These are phyloP conservation scores for Acridotheres tristis DNA, from an alignment of 2,797 vertebrate genomes.

Conservation along the genomic window DNA sequence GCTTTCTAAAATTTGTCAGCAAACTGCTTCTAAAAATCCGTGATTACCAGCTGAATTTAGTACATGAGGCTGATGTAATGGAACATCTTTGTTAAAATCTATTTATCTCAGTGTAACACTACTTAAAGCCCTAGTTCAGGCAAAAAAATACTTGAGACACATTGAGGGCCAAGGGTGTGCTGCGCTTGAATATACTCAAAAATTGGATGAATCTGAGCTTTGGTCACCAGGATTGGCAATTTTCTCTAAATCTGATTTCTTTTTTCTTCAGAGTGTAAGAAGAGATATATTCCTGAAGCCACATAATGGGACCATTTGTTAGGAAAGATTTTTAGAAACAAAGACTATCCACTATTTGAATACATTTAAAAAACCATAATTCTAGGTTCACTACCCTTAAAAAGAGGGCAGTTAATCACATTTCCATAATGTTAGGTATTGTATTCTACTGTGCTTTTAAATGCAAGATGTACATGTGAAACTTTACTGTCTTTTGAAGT, in stretches of 20 bases:
- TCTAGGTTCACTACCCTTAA: background rate
- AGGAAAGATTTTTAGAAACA: background rate
- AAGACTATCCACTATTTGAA: background rate
- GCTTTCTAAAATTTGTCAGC: background rate
- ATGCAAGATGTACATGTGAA: conserved; percentile 6
- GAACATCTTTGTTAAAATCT: background rate
- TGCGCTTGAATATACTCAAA: background rate
- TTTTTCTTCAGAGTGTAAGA: background rate
- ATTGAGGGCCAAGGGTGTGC: background rate
- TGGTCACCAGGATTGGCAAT: background rate
- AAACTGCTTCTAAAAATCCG: background rate
- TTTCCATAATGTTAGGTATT: background rate
- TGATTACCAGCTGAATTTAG: background rate
- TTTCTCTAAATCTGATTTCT: background rate
- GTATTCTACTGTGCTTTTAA: background rate
- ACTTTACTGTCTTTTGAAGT: conserved; percentile 11
- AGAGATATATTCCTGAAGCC: background rate
- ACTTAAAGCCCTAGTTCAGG: background rate
- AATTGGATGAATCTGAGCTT: background rate
- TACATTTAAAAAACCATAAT: background rate
- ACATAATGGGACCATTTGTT: background rate
- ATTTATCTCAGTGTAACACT: background rate
- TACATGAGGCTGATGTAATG: background rate
- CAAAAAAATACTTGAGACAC: background rate
- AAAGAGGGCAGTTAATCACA: background rate